phyloP scores from a whole-genome alignment of 2,113 vertebrate genomes.

The Carassius auratus region DNA sequence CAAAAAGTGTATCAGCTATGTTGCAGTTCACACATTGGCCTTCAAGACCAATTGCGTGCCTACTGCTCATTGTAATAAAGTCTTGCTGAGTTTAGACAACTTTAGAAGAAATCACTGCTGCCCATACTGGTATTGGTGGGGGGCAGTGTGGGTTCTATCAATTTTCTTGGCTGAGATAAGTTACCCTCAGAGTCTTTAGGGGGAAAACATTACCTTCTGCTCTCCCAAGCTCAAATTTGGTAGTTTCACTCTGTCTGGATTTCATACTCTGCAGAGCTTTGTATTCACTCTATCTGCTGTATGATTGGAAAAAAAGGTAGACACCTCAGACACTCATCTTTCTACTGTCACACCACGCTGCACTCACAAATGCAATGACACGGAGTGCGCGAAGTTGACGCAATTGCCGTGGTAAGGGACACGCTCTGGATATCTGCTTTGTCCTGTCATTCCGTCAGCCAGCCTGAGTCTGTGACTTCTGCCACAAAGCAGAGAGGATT shows the following conservation, averaged over 20 bases:
- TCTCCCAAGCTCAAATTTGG: constrained; percentile 32
- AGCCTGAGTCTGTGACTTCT: constrained; percentile 40
- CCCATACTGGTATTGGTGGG: not conserved
- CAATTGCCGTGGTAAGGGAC: constrained; percentile 47
- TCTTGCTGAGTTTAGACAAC: constrained; percentile 13
- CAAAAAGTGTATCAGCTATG: constrained; percentile 24
- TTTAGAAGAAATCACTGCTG: not conserved
- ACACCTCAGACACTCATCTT: constrained; percentile 44
- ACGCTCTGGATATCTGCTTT: constrained; percentile 46
- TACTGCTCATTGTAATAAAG: constrained; percentile 4
- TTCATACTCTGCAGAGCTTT: constrained; percentile 41
- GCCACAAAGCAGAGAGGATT: constrained; percentile 42
- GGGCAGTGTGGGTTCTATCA: not conserved
- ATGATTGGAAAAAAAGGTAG: constrained; percentile 43
- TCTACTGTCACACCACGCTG: constrained; percentile 51
- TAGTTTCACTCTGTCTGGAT: constrained; percentile 43
- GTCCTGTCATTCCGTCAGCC: constrained; percentile 46
- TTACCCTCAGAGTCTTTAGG: constrained; percentile 6
- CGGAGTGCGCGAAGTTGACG: constrained; percentile 39
- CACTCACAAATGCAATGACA: constrained; percentile 51
- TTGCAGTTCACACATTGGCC: constrained; percentile 29
- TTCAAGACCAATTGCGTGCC: not conserved
- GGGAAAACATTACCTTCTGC: constrained; percentile 18
- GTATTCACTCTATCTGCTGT: constrained; percentile 37
- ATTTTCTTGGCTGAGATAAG: constrained; percentile 39